These are phyloP conservation scores for Platysternon megacephalum DNA, from an alignment of 2,113 vertebrate species.

Conservation along the genomic window DNA sequence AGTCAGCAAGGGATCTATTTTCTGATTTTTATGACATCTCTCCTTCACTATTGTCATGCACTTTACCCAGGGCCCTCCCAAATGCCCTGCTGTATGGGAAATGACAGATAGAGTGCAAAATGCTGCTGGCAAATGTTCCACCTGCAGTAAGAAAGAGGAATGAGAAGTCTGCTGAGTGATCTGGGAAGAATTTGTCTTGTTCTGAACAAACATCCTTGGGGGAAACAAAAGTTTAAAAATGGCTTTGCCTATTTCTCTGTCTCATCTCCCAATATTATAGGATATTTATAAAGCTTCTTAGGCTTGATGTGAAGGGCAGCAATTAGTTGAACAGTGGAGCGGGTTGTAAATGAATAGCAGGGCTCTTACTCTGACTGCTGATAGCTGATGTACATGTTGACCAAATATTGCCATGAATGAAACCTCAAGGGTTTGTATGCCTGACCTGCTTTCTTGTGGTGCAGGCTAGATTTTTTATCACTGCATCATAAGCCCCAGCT, in stretches of 20 bases:
- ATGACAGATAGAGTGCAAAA: neutral
- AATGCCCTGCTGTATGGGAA: neutral
- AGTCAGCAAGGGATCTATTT: neutral
- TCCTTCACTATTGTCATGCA: neutral
- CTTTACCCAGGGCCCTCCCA: neutral
- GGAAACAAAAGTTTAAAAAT: conserved; percentile 17
- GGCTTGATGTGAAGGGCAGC: neutral
- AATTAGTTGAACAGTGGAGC: neutral
- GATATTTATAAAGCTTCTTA: neutral
- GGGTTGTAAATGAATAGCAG: neutral
- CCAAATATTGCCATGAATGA: neutral
- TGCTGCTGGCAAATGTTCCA: neutral
- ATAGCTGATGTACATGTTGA: neutral
- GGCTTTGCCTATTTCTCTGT: neutral
- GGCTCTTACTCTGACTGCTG: neutral
- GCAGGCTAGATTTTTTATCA: neutral
- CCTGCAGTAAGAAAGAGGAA: neutral
- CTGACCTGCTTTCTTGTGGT: neutral
- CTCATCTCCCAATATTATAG: neutral
- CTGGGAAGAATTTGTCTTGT: neutral
- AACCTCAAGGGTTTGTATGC: neutral
- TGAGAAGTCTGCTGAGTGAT: neutral
- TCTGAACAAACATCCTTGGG: neutral
- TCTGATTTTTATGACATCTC: neutral
- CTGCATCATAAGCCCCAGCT: neutral